Percentiles rank a stretch among this genome's conserved stretches.
These are phyloP conservation scores for Bhutanitis thaidina DNA, from an alignment of 2,888 invertebrate genomes.

Conservation along the genomic window DNA sequence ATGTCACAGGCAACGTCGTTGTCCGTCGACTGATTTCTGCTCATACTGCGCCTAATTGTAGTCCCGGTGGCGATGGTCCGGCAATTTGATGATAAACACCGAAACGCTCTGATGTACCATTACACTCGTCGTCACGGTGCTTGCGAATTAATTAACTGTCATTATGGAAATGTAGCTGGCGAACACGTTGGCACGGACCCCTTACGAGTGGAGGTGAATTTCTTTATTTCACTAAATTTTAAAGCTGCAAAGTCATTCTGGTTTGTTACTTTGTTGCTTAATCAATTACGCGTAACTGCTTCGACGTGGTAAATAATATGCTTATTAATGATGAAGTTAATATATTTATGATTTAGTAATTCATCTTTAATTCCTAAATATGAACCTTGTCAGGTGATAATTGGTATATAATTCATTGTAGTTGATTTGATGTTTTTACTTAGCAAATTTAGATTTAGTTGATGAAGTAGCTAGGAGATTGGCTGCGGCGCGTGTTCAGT, in stretches of 20 bases:
- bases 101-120: conserved; percentile 29
- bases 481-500: too few relatives aligned
- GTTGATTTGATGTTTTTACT: too few relatives aligned
- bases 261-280: conserved; percentile 6
- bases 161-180: conserved; percentile 54
- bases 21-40: conserved; percentile 27
- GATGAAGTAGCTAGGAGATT: too few relatives aligned
- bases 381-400: too few relatives aligned
- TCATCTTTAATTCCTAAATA: too few relatives aligned
- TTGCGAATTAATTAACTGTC: conserved; percentile 55
- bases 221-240: conserved; percentile 13
- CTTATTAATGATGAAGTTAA: neutral
- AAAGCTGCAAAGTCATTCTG: conserved; percentile 3
- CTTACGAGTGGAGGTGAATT: conserved; percentile 13
- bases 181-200: conserved; percentile 26
- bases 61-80: conserved; percentile 32
- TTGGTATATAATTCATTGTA: too few relatives aligned
- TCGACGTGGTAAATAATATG: neutral
- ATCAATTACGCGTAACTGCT: conserved; percentile 13
- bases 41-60: conserved; percentile 47
- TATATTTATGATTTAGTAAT: too few relatives aligned
- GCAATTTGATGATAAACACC: conserved; percentile 54
- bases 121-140: conserved; percentile 53
- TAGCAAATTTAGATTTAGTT: too few relatives aligned
- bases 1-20: conserved; percentile 36